Evolutionary conservation across 2,113 vertebrate genomes (phyloP).

Genomic region (Oreochromis aureus): DNA sequence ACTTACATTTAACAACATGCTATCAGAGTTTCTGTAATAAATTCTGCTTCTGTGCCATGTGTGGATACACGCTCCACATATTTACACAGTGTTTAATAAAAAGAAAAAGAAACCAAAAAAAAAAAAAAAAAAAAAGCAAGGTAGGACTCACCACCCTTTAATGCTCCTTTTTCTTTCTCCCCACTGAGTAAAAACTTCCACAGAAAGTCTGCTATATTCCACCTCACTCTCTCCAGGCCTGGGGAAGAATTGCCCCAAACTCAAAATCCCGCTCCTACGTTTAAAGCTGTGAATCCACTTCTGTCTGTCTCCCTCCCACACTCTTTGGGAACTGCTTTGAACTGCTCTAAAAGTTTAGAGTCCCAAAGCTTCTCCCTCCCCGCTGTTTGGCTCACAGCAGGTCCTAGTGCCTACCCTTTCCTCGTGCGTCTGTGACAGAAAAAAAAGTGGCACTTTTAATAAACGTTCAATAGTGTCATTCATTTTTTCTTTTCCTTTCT

Average conservation of each 20-base stretch:
- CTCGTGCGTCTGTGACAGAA: background rate
- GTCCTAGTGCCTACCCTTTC: constrained; percentile 74
- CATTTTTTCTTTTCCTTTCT: background rate
- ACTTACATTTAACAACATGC: constrained; percentile 57
- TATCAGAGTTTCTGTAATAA: background rate
- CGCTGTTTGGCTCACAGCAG: constrained; percentile 50
- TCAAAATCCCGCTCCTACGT: constrained; percentile 52
- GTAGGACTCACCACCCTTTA: constrained; percentile 52
- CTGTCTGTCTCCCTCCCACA: constrained; percentile 57
- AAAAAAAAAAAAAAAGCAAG: background rate
- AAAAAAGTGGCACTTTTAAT: background rate
- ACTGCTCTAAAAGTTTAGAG: constrained; percentile 74
- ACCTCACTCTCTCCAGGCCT: constrained; percentile 27
- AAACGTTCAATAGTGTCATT: constrained; percentile 6
- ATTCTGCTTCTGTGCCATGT: background rate
- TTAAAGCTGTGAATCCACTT: constrained; percentile 59
- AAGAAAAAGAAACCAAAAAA: background rate
- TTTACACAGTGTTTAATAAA: constrained; percentile 8
- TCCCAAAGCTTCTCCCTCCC: constrained; percentile 66
- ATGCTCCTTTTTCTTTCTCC: constrained; percentile 33
- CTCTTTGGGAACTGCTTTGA: constrained; percentile 62
- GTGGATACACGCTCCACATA: background rate
- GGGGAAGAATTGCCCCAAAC: constrained; percentile 54
- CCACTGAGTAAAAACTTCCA: constrained; percentile 39
- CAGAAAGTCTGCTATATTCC: constrained; percentile 56